Percentiles rank a stretch among this genome's conserved stretches.
Conservation (phyloP, 2,888 invertebrate species). For the Antheraea yamamai region DNA sequence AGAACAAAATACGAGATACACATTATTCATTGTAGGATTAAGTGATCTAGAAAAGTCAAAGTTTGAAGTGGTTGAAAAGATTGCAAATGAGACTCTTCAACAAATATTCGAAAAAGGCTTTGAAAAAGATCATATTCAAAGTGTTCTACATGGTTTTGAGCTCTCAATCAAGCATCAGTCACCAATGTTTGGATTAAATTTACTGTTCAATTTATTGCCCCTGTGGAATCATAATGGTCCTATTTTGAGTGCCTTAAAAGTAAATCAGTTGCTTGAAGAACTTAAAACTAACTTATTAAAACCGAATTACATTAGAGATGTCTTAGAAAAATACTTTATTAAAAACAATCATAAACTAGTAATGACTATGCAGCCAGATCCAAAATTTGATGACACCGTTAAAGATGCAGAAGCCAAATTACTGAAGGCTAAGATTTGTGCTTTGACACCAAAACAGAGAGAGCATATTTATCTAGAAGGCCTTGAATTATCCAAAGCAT, state of each 20-base stretch:
- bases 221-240: slow-evolving; percentile 95
- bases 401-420: slow-evolving; percentile 85
- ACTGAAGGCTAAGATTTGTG: slow-evolving; percentile 83
- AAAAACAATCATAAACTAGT: slow-evolving; percentile 91
- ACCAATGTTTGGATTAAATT: slow-evolving; percentile 91
- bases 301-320: slow-evolving; percentile 85
- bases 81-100: slow-evolving; percentile 89
- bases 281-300: slow-evolving; percentile 85
- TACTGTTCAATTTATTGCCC: slow-evolving; percentile 89
- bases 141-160: slow-evolving; percentile 93
- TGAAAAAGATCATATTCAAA: slow-evolving; percentile 90
- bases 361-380: slow-evolving; percentile 93
- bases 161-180: slow-evolving; percentile 92
- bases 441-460: slow-evolving; percentile 83
- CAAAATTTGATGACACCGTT: slow-evolving; percentile 86
- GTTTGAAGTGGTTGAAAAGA: slow-evolving; percentile 86
- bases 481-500: slow-evolving; percentile 85
- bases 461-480: slow-evolving; percentile 87
- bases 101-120: slow-evolving; percentile 90
- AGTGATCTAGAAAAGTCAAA: slow-evolving; percentile 90
- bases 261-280: slow-evolving; percentile 85
- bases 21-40: slow-evolving; percentile 92
- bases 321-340: slow-evolving; percentile 88
- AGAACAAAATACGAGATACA: slow-evolving; percentile 90
- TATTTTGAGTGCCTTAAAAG: slow-evolving; percentile 85